Percentiles rank a stretch among this genome's conserved stretches.
These are phyloP conservation scores for Psilanteris sp. DNA, from an alignment of 1,140 invertebrate genomes.

Conservation along the genomic window DNA sequence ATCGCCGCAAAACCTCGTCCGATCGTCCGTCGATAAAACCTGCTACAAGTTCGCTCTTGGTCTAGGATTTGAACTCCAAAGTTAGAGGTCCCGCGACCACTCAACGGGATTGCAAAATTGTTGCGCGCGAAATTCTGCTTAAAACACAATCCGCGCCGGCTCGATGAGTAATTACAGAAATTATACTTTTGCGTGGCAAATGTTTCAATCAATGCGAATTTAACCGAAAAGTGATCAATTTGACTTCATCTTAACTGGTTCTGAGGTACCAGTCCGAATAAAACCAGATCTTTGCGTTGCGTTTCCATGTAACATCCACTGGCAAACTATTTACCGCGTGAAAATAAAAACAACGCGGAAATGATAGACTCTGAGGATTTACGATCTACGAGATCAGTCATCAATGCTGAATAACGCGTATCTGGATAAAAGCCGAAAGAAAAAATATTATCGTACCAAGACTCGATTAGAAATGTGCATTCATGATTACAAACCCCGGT, in stretches of 20 bases:
- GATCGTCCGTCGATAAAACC: constrained; percentile 37
- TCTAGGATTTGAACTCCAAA: constrained; percentile 6
- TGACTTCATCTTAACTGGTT: constrained; percentile 49
- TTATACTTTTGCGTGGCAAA: too few relatives aligned
- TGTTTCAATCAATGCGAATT: constrained; percentile 17
- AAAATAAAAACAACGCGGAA: constrained; percentile 64
- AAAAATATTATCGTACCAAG: constrained; percentile 50
- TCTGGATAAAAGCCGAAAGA: constrained; percentile 52
- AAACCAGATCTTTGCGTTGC: constrained; percentile 48
- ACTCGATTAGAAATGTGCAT: constrained; percentile 57
- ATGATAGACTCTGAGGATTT: constrained; percentile 59
- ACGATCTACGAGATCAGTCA: constrained; percentile 58
- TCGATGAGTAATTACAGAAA: too few relatives aligned
- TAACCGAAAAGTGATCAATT: constrained; percentile 39
- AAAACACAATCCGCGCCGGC: too few relatives aligned
- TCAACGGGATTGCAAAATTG: too few relatives aligned
- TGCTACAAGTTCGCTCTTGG: constrained; percentile 18
- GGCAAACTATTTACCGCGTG: constrained; percentile 43
- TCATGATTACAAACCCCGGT: constrained; percentile 43
- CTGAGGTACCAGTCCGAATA: constrained; percentile 45
- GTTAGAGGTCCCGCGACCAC: background rate
- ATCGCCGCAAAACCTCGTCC: constrained; percentile 33
- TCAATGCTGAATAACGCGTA: constrained; percentile 59
- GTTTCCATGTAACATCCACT: constrained; percentile 49
- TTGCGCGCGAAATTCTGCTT: too few relatives aligned